Evolutionary conservation across 1,140 invertebrate species (phyloP).

Genomic region (Centruroides sculpturatus): DNA sequence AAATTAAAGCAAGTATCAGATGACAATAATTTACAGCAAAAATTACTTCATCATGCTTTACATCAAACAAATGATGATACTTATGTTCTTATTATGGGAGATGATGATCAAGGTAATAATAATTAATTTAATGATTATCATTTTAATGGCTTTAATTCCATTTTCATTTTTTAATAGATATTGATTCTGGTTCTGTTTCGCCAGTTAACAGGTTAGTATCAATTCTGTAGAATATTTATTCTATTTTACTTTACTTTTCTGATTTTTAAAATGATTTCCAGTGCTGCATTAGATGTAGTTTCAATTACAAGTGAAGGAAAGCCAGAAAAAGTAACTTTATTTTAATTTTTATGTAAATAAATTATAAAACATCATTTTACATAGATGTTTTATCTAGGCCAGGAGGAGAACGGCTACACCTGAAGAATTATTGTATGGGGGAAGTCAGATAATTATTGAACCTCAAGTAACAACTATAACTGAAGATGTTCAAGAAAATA

Average conservation of each 20-base stretch:
- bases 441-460: too few species aligned
- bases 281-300: too few species aligned
- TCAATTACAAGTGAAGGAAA: too few species aligned
- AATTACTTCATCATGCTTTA: conserved; percentile 43
- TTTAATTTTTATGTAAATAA: too few species aligned
- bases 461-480: too few species aligned
- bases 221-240: background rate
- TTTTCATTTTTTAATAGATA: background rate
- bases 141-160: background rate
- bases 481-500: too few species aligned
- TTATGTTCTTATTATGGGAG: conserved; percentile 1
- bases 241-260: background rate
- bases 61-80: conserved; percentile 13
- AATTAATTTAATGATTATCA: background rate
- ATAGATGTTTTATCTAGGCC: too few species aligned
- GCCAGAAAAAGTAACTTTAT: too few species aligned
- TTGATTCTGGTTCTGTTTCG: background rate
- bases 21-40: conserved; percentile 59
- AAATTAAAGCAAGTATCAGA: conserved; percentile 57
- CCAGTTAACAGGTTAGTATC: background rate
- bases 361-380: too few species aligned
- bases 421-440: too few species aligned
- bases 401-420: too few species aligned
- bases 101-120: conserved; percentile 2
- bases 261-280: background rate